These are phyloP conservation scores for Chlorodrepanis virens DNA, from an alignment of 2,113 vertebrate genomes.

Conservation along the genomic window DNA sequence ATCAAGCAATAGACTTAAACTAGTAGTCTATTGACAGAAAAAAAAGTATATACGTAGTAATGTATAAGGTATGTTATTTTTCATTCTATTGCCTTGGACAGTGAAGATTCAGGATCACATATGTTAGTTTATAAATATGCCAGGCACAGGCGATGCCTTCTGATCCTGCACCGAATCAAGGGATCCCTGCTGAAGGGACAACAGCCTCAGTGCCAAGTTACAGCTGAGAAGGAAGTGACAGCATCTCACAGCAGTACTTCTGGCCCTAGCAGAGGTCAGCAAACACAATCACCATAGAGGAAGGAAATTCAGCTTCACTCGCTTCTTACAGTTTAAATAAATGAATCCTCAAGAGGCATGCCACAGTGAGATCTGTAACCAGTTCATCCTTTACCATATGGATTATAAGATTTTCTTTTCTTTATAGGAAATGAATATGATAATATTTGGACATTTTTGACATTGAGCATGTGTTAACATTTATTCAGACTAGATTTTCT, in stretches of 20 bases:
- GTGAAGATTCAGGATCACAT: neutral
- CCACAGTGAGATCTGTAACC: neutral
- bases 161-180: neutral
- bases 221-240: conserved; percentile 33
- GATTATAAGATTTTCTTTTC: neutral
- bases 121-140: conserved; percentile 22
- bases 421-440: neutral
- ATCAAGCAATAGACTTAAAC: neutral
- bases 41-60: neutral
- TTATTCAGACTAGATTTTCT: neutral
- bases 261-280: conserved; percentile 1
- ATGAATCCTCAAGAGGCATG: neutral
- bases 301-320: conserved; percentile 41
- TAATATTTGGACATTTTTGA: neutral
- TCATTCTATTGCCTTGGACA: neutral
- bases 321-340: conserved; percentile 33
- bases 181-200: neutral
- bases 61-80: neutral
- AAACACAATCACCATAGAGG: neutral
- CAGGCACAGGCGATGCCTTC: neutral
- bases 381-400: neutral
- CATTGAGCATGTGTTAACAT: neutral
- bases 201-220: neutral
- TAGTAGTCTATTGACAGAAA: neutral
- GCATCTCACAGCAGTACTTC: neutral